phyloP scores from a whole-genome alignment of 2,113 vertebrate species.

The Furnarius figulus region DNA sequence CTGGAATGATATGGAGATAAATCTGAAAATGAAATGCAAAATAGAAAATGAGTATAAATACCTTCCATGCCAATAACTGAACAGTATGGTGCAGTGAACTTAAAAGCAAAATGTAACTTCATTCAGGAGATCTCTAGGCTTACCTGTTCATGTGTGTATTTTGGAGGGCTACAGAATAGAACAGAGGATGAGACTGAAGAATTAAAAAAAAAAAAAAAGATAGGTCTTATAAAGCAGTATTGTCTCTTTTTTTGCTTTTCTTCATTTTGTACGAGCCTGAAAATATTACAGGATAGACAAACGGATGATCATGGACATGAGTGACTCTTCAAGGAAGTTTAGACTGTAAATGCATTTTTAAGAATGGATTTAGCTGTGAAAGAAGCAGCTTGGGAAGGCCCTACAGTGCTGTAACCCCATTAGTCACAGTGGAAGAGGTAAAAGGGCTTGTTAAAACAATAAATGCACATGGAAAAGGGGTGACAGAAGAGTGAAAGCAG shows the following conservation, averaged over 20 bases:
- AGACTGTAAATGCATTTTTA: conserved; percentile 40
- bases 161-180: not conserved
- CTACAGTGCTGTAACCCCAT: conserved; percentile 70
- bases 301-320: not conserved
- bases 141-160: not conserved
- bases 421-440: conserved; percentile 71
- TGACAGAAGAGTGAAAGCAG: conserved; percentile 50
- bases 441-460: conserved; percentile 69
- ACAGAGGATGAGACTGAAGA: not conserved
- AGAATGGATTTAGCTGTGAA: conserved; percentile 64
- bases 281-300: not conserved
- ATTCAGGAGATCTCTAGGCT: not conserved
- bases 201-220: not conserved
- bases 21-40: conserved; percentile 22
- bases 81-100: not conserved
- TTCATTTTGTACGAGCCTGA: not conserved
- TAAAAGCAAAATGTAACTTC: not conserved
- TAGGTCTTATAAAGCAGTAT: not conserved
- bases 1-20: not conserved
- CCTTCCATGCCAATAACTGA: not conserved
- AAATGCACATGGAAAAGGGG: conserved; percentile 57
- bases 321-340: conserved; percentile 34
- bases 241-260: not conserved
- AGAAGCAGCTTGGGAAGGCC: conserved; percentile 61
- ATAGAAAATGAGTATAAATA: not conserved